Conservation (phyloP, 2,888 invertebrate genomes). For the Tetragonula carbonaria region DNA sequence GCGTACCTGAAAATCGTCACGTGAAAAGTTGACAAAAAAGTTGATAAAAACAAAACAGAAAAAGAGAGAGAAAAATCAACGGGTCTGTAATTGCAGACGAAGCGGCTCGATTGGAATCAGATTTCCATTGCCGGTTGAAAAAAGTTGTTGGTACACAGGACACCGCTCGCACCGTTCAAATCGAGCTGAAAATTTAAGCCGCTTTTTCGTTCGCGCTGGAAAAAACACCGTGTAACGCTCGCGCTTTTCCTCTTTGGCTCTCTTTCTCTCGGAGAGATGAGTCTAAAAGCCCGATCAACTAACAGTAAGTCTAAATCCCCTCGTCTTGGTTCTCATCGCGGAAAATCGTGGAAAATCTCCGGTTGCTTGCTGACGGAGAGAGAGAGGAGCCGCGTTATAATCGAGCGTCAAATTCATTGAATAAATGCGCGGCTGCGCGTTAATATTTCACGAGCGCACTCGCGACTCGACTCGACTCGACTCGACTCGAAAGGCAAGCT, state of each 20-base stretch:
- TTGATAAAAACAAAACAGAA: neutral
- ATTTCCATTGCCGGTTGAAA: slow-evolving; percentile 16
- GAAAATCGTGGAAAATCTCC: neutral
- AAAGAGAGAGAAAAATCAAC: neutral
- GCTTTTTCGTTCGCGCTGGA: neutral
- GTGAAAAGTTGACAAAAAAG: slow-evolving; percentile 9
- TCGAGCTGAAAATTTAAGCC: slow-evolving; percentile 3
- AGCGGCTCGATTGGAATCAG: slow-evolving; percentile 1
- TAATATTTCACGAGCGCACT: slow-evolving; percentile 10
- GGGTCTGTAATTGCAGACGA: slow-evolving; percentile 10
- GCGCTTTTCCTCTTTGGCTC: neutral
- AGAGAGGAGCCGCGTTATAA: neutral
- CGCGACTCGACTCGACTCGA: neutral
- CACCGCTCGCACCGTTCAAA: neutral
- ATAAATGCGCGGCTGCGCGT: slow-evolving; percentile 9
- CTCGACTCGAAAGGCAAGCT: neutral
- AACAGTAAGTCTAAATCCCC: neutral
- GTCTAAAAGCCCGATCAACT: neutral
- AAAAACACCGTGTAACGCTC: neutral
- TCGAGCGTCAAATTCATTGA: slow-evolving; percentile 23
- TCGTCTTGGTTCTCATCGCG: neutral
- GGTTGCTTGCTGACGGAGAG: too few relatives aligned
- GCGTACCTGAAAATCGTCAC: neutral
- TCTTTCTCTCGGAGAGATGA: neutral
- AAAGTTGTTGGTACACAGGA: neutral